Percentiles rank a stretch among this genome's conserved stretches.
phyloP scores from a whole-genome alignment of 2,888 invertebrate genomes.

The Myopa tessellatipennis region DNA sequence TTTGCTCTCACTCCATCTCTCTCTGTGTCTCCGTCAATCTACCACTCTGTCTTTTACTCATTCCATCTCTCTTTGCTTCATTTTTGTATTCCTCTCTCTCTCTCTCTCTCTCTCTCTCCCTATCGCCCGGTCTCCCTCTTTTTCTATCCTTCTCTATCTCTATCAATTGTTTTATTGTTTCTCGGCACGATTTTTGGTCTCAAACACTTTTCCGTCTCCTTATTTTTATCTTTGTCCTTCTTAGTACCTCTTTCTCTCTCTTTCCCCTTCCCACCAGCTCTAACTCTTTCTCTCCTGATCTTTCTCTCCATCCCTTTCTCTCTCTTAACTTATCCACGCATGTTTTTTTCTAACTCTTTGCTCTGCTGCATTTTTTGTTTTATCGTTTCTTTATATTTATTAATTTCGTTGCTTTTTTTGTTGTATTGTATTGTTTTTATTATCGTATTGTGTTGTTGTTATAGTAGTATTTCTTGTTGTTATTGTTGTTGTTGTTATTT shows the following conservation, averaged over 20 bases:
- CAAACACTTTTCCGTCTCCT: too few species aligned
- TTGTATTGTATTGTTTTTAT: not conserved
- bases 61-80: too few species aligned
- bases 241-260: not conserved
- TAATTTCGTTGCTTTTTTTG: not conserved
- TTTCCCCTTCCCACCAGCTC: too few species aligned
- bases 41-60: not conserved
- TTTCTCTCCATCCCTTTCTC: not conserved
- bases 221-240: too few species aligned
- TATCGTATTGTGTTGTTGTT: slow-evolving; percentile 1
- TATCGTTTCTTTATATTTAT: too few species aligned
- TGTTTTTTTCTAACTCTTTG: slow-evolving; percentile 24
- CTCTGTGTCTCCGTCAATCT: not conserved
- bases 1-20: not conserved
- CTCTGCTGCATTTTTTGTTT: not conserved
- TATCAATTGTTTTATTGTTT: not conserved
- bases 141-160: not conserved
- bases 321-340: slow-evolving; percentile 32
- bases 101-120: not conserved
- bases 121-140: too few species aligned
- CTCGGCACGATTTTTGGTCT: too few species aligned
- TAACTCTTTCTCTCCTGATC: too few species aligned
- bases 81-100: too few species aligned
- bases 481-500: not conserved
- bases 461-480: not conserved